These are phyloP conservation scores for Phlogophora meticulosa DNA, from an alignment of 2,888 invertebrate species.

Conservation along the genomic window DNA sequence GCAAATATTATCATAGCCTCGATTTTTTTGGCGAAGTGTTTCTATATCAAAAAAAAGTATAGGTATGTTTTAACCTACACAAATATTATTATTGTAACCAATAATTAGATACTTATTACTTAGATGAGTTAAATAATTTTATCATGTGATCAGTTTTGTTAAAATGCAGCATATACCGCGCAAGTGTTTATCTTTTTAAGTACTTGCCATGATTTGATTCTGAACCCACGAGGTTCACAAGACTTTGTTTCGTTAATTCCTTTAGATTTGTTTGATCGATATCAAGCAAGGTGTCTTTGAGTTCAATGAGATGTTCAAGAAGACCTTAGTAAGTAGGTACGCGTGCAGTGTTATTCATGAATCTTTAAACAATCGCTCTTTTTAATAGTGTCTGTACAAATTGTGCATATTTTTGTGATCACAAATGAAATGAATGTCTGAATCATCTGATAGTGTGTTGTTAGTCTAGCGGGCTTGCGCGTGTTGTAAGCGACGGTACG, in stretches of 20 bases:
- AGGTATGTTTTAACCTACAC: too few relatives aligned
- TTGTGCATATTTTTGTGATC: not conserved
- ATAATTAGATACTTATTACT: not conserved
- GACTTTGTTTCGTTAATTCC: not conserved
- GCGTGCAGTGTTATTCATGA: not conserved
- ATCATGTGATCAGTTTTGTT: not conserved
- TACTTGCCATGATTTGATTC: not conserved
- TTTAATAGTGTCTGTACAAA: slow-evolving; percentile 5
- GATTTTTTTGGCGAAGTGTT: not conserved
- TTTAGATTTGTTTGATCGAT: slow-evolving; percentile 45
- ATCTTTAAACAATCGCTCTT: not conserved
- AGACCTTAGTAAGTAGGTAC: not conserved
- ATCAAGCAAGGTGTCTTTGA: slow-evolving; percentile 15
- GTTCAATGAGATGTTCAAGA: slow-evolving; percentile 11
- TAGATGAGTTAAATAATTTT: not conserved
- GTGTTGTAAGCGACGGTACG: slow-evolving; percentile 66
- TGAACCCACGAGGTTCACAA: not conserved
- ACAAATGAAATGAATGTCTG: slow-evolving; percentile 36
- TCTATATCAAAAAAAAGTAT: slow-evolving; percentile 5
- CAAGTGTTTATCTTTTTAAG: not conserved
- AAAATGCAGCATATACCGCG: not conserved
- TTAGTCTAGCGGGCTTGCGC: slow-evolving; percentile 59
- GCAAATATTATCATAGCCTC: not conserved
- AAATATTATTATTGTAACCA: too few relatives aligned
- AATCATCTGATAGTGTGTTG: slow-evolving; percentile 59